These are phyloP conservation scores for Rhynchonema sp. DNA, from an alignment of 2,888 invertebrate genomes.

Conservation along the genomic window DNA sequence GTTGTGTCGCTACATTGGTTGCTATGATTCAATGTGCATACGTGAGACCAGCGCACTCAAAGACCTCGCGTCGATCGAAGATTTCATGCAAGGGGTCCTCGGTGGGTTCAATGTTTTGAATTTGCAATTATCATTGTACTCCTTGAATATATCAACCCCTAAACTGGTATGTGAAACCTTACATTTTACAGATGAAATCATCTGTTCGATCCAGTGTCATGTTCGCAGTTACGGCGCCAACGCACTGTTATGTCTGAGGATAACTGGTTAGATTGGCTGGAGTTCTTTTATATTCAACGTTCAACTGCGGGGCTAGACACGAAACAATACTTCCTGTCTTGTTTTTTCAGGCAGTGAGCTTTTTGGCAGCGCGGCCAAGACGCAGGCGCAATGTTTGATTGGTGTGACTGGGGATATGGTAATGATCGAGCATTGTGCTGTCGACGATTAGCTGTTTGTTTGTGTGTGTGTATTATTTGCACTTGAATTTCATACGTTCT, in stretches of 20 bases:
- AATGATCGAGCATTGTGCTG: background rate
- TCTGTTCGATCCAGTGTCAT: background rate
- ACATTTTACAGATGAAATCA: background rate
- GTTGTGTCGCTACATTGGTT: background rate
- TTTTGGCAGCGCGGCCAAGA: background rate
- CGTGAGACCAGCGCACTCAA: background rate
- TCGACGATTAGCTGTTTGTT: background rate
- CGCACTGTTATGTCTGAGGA: background rate
- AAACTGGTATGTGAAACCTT: background rate
- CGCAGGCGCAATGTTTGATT: background rate
- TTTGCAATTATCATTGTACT: too few relatives aligned
- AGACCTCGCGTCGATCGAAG: background rate
- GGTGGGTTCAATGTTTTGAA: background rate
- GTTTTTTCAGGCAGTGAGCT: too few relatives aligned
- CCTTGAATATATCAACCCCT: too few relatives aligned
- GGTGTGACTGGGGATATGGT: background rate
- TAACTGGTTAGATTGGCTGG: too few relatives aligned
- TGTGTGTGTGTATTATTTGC: too few relatives aligned
- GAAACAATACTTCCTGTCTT: too few relatives aligned
- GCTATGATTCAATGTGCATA: background rate
- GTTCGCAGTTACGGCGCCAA: background rate
- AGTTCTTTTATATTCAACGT: too few relatives aligned
- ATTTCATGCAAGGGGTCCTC: background rate
- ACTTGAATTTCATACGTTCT: background rate
- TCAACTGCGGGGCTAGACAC: too few relatives aligned